These are phyloP conservation scores for Coelopa frigida DNA, from an alignment of 1,140 invertebrate species.

Conservation along the genomic window DNA sequence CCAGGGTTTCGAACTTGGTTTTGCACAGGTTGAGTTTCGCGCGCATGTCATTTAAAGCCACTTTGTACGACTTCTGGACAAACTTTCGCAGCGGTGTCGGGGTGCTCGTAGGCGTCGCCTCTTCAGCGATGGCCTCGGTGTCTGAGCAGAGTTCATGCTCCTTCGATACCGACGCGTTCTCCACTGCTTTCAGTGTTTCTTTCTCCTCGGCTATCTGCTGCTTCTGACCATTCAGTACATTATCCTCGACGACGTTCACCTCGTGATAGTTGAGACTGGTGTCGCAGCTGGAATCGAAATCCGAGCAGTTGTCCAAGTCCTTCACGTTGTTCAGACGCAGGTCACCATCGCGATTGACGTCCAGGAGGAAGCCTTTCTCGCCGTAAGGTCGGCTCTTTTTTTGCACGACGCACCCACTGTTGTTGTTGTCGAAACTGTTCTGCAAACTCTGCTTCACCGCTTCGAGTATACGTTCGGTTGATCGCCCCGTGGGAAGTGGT, in stretches of 20 bases:
- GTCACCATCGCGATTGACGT: constrained; percentile 31
- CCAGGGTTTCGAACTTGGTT: constrained; percentile 36
- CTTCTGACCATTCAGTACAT: background rate
- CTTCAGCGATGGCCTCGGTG: background rate
- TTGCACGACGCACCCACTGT: background rate
- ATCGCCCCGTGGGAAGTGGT: no score
- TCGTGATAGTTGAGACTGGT: constrained; percentile 41
- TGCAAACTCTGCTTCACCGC: constrained; percentile 28
- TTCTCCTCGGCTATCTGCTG: no score
- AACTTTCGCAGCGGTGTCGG: constrained; percentile 5
- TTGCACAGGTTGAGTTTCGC: constrained; percentile 33
- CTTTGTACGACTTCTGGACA: constrained; percentile 16
- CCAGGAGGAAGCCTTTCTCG: constrained; percentile 38
- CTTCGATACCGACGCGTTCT: background rate
- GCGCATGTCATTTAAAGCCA: constrained; percentile 34
- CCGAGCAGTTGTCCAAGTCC: constrained; percentile 41
- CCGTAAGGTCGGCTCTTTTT: constrained; percentile 35
- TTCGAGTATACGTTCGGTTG: constrained; percentile 30
- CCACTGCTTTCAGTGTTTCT: background rate
- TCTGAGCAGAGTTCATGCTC: background rate
- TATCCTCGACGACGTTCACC: constrained; percentile 17
- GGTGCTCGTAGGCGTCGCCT: background rate
- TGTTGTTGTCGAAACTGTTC: background rate
- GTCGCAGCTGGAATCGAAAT: constrained; percentile 43
- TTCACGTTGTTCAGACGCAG: constrained; percentile 37